Base-by-base conservation (phyloP, 2,888 invertebrate genomes). In the Cataglyphis livida region DNA sequence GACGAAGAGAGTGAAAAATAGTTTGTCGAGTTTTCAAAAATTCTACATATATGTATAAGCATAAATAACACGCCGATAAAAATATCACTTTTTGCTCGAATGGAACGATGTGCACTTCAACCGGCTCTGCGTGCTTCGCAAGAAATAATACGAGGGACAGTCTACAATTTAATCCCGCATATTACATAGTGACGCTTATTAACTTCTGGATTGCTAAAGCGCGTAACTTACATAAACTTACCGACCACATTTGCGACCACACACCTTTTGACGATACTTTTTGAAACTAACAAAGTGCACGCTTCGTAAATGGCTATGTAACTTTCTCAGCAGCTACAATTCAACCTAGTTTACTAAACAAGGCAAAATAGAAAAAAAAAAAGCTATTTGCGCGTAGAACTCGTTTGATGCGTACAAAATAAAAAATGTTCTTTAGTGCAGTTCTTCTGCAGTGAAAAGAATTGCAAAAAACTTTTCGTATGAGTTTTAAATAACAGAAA, bases 121-220 rank as follows among this genome's bases (percentile, higher is more conserved):
- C 32, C 62, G 10, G n/a, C 41, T 54, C 57, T 15, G 25, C 35
- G 35, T 44, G 35, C 21, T 44, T 59, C 7, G 71, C 18, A 61
- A 70, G 44, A 71, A 78, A 44, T 78, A 78, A 78, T 10, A 35
- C 35, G 21, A 70, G 35, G 44, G 44, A 78, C 44, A 44, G 12
- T 61, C 21, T 61, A 61, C 44, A 51, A 59, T 18, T 78, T 78
- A 78, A 78, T 78, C 12, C 48, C 38, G 44, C 35, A 71, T 71
- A 44, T 71, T 79, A 79, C 78, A 78, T 25, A 48, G 59, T 21
- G 21, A 59, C 73, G 25, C 44, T 79, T 79, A 79, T 79, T 79
- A 79, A 79, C 59, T 59, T 71, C 21, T 71, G 59, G 25, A 61
- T 44, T 18, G 71, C 44, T 59, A 79, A 78, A 79, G 59, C 71